Percentiles rank a stretch among this genome's conserved stretches.
These are phyloP conservation scores for Artemisiospiza belli DNA, from an alignment of 2,113 vertebrate species.

Conservation along the genomic window DNA sequence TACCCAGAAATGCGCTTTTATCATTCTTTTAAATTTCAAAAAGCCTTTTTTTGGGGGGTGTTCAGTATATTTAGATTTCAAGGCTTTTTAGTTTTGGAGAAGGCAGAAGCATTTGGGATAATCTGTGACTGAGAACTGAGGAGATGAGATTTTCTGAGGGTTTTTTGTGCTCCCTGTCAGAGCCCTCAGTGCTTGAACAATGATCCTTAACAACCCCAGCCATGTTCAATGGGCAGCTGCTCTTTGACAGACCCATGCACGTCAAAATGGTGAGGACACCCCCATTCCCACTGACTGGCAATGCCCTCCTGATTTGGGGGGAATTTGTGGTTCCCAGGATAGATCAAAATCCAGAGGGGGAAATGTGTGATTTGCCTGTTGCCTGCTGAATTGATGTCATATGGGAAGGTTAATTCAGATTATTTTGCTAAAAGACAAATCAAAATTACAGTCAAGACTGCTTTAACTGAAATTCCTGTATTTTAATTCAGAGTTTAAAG, in stretches of 20 bases:
- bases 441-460: background rate
- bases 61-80: background rate
- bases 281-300: background rate
- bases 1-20: background rate
- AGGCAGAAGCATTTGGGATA: background rate
- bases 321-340: background rate
- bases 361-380: background rate
- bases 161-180: background rate
- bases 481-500: background rate
- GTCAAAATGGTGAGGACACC: slow-evolving; percentile 91
- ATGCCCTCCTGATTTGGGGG: rapidly evolving
- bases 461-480: background rate
- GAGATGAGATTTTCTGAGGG: background rate
- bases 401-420: background rate
- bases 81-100: background rate
- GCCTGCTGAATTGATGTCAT: background rate
- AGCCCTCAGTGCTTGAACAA: background rate
- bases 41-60: background rate
- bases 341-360: background rate
- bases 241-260: slow-evolving; percentile 96
- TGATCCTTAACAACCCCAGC: slow-evolving; percentile 84
- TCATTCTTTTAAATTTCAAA: rapidly evolving
- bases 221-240: slow-evolving; percentile 95
- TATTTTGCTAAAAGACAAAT: background rate
- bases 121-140: rapidly evolving